Evolutionary conservation across 2,888 invertebrate genomes (phyloP), one percentile per base, ranked within the genome.

Genomic region (Hemicrepidius hirtus): DNA sequence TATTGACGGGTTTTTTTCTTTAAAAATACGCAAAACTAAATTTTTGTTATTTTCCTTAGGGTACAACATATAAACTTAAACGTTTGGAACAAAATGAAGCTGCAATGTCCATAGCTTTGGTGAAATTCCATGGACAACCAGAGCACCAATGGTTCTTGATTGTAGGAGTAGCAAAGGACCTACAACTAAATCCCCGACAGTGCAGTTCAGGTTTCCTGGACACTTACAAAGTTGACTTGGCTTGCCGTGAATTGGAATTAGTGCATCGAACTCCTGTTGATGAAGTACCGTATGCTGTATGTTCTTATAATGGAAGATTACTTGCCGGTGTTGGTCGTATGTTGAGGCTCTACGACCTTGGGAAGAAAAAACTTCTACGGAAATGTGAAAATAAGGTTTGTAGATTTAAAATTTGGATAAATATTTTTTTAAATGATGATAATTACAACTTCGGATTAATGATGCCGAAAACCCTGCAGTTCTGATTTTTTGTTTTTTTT

Each of bases 11-110:
- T n/a, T n/a, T n/a, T n/a, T n/a, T n/a, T n/a, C n/a, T n/a, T n/a
- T n/a, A n/a, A n/a, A n/a, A n/a, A n/a, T n/a, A n/a, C n/a, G n/a
- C n/a, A n/a, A n/a, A n/a, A 24, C 24, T 24, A 24, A 24, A 24
- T 24, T 35, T 3, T 7, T 12, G 16, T 16, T 57, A 18, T 57
- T 32, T 32, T 57, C 16, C 18, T 41, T 69, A 81, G 79, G 97
- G 96, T 0, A 91, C 90, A 69, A 96, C 97, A 0, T 88, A 94
- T 74, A 93, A 93, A 82, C 89, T 91, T 72, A 89, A 97, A 75
- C 91, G 95, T 49, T 88, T 99, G 44, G 95, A 96, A 76, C 99
- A 99, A 87, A 99, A 99, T 86, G 97, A 98, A 85, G 97, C 99
- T 0, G 98, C 98, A 0, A 93, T 97, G 86, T 95, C 97, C 84